phyloP scores from a whole-genome alignment of 2,797 vertebrate species.

The Pantherophis alleghaniensis region DNA sequence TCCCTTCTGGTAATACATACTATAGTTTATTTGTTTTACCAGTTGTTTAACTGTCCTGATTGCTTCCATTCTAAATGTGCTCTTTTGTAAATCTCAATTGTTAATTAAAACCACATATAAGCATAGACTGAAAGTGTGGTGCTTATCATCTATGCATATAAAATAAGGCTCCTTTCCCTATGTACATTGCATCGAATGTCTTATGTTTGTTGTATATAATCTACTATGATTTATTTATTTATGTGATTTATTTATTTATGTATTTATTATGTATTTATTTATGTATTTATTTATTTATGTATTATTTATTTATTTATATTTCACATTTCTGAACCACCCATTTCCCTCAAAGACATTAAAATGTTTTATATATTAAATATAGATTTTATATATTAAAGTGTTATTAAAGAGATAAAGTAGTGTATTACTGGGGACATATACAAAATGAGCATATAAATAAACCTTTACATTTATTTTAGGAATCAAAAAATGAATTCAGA shows the following conservation, averaged over 20 bases:
- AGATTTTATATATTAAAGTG: not conserved
- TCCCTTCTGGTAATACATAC: constrained; percentile 13
- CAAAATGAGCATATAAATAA: constrained; percentile 25
- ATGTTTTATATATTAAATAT: not conserved
- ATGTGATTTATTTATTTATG: too few relatives aligned
- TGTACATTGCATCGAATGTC: not conserved
- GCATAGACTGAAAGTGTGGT: not conserved
- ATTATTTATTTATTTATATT: not conserved
- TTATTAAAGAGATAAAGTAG: constrained; percentile 20
- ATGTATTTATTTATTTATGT: too few relatives aligned
- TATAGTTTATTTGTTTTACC: constrained; percentile 21
- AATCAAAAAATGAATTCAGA: constrained; percentile 48
- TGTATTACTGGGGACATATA: not conserved
- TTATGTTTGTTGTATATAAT: not conserved
- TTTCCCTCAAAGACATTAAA: not conserved
- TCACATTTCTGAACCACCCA: not conserved
- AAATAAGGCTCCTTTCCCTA: not conserved
- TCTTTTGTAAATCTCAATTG: constrained; percentile 32
- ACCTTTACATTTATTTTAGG: constrained; percentile 28
- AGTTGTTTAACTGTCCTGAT: constrained; percentile 20
- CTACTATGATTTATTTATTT: not conserved
- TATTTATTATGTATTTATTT: too few relatives aligned
- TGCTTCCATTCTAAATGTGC: constrained; percentile 29
- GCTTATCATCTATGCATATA: not conserved
- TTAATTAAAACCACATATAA: constrained; percentile 27